Percentiles rank a stretch among this genome's conserved stretches.
These are phyloP conservation scores for Meteorus sp. DNA, from an alignment of 1,140 invertebrate genomes.

Conservation along the genomic window DNA sequence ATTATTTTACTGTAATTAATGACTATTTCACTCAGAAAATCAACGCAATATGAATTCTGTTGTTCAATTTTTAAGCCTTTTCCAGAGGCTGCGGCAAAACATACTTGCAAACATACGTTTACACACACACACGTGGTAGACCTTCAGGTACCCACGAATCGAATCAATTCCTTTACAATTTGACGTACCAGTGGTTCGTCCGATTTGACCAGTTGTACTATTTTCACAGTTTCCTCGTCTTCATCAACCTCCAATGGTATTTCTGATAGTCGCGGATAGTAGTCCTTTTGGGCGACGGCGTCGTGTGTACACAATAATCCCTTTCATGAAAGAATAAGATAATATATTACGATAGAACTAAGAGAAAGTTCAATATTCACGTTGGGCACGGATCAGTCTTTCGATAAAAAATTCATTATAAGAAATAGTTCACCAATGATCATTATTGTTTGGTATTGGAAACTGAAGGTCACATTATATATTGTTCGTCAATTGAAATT, in stretches of 20 bases:
- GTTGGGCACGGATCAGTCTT: too few species aligned
- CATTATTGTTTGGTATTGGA: too few species aligned
- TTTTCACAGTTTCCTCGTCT: slow-evolving; percentile 94
- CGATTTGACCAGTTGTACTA: slow-evolving; percentile 95
- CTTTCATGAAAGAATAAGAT: slow-evolving; percentile 56
- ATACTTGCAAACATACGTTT: too few species aligned
- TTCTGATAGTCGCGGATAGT: slow-evolving; percentile 87
- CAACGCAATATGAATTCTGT: background rate
- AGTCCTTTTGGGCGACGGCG: slow-evolving; percentile 93
- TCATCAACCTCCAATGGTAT: slow-evolving; percentile 86
- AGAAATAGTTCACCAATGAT: too few species aligned
- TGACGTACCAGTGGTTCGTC: slow-evolving; percentile 91
- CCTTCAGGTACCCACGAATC: slow-evolving; percentile 1
- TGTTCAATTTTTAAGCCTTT: slow-evolving; percentile 9
- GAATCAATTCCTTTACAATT: too few species aligned
- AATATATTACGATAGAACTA: too few species aligned
- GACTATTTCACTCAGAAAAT: slow-evolving; percentile 11
- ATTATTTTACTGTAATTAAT: too few species aligned
- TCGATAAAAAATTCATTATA: too few species aligned
- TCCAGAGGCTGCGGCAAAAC: too few species aligned
- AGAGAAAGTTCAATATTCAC: too few species aligned
- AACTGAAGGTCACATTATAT: too few species aligned
- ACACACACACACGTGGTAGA: background rate
- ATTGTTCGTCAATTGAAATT: too few species aligned
- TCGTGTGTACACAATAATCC: slow-evolving; percentile 90